Evolutionary conservation across 2,888 invertebrate species (phyloP).

Genomic region (Protophormia terraenovae): DNA sequence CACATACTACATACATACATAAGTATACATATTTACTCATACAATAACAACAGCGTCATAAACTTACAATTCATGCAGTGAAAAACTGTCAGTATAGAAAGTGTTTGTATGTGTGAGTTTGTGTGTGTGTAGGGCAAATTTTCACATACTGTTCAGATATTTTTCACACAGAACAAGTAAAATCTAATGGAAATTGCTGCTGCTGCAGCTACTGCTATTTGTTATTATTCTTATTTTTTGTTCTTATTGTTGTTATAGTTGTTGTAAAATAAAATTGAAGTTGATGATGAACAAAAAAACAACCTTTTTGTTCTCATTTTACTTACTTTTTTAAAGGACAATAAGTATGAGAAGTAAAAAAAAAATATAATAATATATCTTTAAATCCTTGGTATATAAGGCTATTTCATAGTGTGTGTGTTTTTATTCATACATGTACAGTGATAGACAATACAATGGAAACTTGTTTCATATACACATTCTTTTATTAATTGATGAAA

Average conservation of each 20-base stretch:
- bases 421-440: neutral
- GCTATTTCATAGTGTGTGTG: neutral
- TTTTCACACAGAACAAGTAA: slow-evolving; percentile 51
- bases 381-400: slow-evolving; percentile 15
- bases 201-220: slow-evolving; percentile 8
- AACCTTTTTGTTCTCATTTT: neutral
- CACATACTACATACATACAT: neutral
- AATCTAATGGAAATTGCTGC: slow-evolving; percentile 62
- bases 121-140: slow-evolving; percentile 30
- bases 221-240: slow-evolving; percentile 34
- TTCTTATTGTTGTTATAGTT: slow-evolving; percentile 13
- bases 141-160: slow-evolving; percentile 21
- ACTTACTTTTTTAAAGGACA: slow-evolving; percentile 20
- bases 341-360: slow-evolving; percentile 4
- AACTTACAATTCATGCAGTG: slow-evolving; percentile 57
- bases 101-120: neutral
- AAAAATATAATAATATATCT: slow-evolving; percentile 13
- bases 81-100: slow-evolving; percentile 8
- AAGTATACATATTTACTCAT: neutral
- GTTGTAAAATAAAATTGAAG: slow-evolving; percentile 55
- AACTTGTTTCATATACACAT: too few species aligned
- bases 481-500: too few species aligned
- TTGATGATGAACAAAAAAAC: slow-evolving; percentile 50
- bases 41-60: slow-evolving; percentile 13
- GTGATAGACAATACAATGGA: too few species aligned